Evolutionary conservation across 2,113 vertebrate species (phyloP).

Genomic region (Thomomys bottae): DNA sequence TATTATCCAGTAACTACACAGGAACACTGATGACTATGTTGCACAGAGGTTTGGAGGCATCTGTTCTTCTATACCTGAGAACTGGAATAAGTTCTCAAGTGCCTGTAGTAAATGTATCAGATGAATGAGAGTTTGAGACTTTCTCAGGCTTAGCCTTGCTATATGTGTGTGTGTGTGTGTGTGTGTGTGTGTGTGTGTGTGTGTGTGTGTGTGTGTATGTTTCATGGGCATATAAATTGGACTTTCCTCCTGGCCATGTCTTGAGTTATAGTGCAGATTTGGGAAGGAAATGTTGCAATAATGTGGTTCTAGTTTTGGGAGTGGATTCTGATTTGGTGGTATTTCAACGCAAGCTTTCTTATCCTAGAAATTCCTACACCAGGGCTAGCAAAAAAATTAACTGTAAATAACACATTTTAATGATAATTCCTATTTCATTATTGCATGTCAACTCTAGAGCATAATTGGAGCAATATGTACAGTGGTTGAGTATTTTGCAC

Average conservation of each 20-base stretch:
- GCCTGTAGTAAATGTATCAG: neutral
- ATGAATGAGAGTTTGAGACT: accelerated
- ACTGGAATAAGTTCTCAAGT: neutral
- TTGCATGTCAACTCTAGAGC: neutral
- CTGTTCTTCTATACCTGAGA: neutral
- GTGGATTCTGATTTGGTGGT: neutral
- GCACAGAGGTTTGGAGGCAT: neutral
- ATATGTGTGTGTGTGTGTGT: neutral
- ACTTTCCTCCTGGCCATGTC: neutral
- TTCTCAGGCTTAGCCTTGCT: neutral
- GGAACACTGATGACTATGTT: neutral
- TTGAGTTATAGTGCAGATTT: neutral
- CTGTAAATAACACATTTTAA: slow-evolving; percentile 14
- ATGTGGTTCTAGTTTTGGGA: neutral
- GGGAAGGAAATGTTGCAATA: neutral
- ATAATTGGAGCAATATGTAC: slow-evolving; percentile 39
- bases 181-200: too few species aligned
- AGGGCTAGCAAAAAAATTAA: neutral
- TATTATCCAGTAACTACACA: neutral
- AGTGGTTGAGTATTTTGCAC: slow-evolving; percentile 29
- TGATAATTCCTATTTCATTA: slow-evolving; percentile 16
- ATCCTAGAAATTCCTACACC: neutral
- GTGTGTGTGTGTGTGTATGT: too few species aligned
- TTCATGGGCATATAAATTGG: neutral
- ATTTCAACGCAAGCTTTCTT: neutral